Evolutionary conservation across 1,140 invertebrate genomes (phyloP), one percentile per base, ranked within the genome.

Genomic region (Lepidurus couesii): DNA sequence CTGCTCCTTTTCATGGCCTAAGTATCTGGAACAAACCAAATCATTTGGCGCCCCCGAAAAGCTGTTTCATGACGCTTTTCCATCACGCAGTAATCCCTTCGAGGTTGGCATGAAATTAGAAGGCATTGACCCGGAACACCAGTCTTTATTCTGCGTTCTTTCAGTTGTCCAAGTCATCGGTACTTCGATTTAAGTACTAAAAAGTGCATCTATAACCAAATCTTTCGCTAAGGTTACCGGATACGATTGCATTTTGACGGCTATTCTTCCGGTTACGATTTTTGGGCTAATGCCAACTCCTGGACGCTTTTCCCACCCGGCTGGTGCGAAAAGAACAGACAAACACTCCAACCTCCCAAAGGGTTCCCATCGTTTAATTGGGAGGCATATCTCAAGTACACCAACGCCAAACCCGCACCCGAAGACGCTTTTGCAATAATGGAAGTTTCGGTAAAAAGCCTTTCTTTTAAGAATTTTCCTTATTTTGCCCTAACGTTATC

Each of bases 201-300:
- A 47, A 44, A 65, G 4, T 10, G 42, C 5, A 13, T 74, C 73
- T 42, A 10, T n/a, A 21, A 42, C 21, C 8, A n/a, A 75, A 34
- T 13, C 24, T 75, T 77, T 78, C 77, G 85, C 81, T 13, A 74
- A 88, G 93, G 93, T 34, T 93, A 92, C 83, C 87, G 96, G 45
- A 86, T 98, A 82, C 88, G 94, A 78, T 86, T 98, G 7, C 94
- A 95, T 85, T 97, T 98, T 86, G 96, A 98, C 86, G 95, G 94
- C 4, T 98, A 93, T 85, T 90, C 92, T 0, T 92, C 93, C 80
- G 90, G 91, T 83, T 95, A 95, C 84, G 95, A 98, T 86, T 98
- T 95, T 85, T 98, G 96, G 96, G 90, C 92, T 11, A 96, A 97
- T 86, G 92, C 92, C 0, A 93, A 98, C 84, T 95, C 92, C 1